phyloP scores from a whole-genome alignment of 2,113 vertebrate genomes.

The Calcarius ornatus region DNA sequence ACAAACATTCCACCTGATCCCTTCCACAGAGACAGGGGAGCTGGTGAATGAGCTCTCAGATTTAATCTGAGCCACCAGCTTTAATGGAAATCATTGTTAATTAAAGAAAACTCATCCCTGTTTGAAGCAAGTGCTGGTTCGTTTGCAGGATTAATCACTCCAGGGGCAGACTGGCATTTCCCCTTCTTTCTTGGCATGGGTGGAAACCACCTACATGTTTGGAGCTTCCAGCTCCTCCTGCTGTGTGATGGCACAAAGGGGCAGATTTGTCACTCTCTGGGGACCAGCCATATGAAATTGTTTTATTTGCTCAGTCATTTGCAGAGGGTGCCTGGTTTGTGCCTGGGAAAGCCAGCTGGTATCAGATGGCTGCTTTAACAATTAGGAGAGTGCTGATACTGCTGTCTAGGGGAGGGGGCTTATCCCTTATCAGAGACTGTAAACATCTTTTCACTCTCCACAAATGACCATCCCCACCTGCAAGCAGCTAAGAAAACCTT shows the following conservation, averaged over 20 bases:
- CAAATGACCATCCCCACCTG: rapidly evolving
- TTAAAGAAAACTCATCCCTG: not conserved
- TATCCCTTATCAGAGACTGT: not conserved
- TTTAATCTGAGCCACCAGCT: not conserved
- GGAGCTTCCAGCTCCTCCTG: not conserved
- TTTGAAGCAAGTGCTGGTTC: not conserved
- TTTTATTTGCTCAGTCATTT: not conserved
- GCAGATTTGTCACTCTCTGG: not conserved
- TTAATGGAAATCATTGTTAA: not conserved
- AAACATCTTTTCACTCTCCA: not conserved
- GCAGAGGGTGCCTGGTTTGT: not conserved
- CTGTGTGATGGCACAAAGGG: not conserved
- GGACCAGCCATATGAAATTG: not conserved
- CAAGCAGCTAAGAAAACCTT: not conserved
- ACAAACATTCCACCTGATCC: not conserved
- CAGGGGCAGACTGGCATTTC: conserved; percentile 30
- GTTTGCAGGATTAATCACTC: conserved; percentile 20
- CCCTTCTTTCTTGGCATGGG: not conserved
- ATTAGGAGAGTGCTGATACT: not conserved
- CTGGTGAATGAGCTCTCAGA: not conserved
- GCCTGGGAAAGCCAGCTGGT: not conserved
- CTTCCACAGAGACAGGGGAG: not conserved
- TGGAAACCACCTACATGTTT: conserved; percentile 20
- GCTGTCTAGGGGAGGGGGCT: not conserved
- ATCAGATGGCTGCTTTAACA: not conserved